Evolutionary conservation across 2,113 vertebrate genomes (phyloP), one percentile per base, ranked within the genome.

Genomic region (Myxocyprinus asiaticus): DNA sequence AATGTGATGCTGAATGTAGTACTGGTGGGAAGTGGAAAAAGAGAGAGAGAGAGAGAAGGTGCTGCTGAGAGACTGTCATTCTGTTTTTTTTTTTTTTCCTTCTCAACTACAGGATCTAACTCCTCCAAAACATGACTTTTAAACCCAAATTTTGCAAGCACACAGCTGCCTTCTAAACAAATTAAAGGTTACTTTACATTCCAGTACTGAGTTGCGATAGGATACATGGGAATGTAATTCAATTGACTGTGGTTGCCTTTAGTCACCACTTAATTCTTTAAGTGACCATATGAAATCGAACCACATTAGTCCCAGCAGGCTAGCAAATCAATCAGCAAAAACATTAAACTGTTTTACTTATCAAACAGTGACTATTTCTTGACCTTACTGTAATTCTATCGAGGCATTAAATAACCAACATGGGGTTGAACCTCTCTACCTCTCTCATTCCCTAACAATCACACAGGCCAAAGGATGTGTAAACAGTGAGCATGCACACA

Each of bases 181-280:
- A 9, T 9, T 63, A 9, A 33, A 42, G 10, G 71, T 50, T 74
- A 63, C 15, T 51, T 75, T 63, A 63, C 22, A 75, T 75, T 75
- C 72, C 4, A 63, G 72, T 75, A 58, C 33, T 11, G 10, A 48
- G n/a, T 62, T 59, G 15, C 71, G 62, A 7, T 7, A n/a, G 43
- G 58, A 62, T 62, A 62, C 42, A 48, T 14, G 58, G 44, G 10
- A 62, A 74, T 62, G 44, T 62, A 48, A 50, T 74, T 4, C 15
- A 48, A 14, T 22, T 48, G 71, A 43, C 4, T 59, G 55, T 47
- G 55, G 55, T 9, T 59, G 53, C 55, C 14, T 44, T 33, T 58
- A 45, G 42, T 45, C 53, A 58, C 33, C 4, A 4, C 55, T 59
- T 58, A 72, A 59, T n/a, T 58, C 55, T 17, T 56, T 42, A 15